Evolutionary conservation across 2,888 invertebrate species (phyloP), one percentile per base, ranked within the genome.

Genomic region (Dione vanillae): DNA sequence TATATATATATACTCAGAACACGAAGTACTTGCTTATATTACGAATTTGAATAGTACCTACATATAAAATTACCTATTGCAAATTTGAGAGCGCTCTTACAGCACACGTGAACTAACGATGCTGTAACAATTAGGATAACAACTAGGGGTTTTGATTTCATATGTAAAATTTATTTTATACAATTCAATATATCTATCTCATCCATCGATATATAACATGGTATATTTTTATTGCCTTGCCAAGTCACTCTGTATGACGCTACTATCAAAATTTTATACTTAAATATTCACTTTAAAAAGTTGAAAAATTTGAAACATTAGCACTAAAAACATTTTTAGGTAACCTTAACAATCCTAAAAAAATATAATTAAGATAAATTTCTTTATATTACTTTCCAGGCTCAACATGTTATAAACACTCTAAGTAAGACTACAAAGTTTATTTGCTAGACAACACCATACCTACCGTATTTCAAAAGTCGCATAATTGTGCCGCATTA

Each of bases 401-500:
- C 20, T 19, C 5, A 14, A 3, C 19, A 19, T 49, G 19, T 19
- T 64, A 51, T 49, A 14, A 51, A 51, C 19, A 19, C 37, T 14
- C 19, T 19, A 47, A 64, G 45, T 41, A 61, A 41, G 19, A 19
- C 49, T 40, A 51, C 47, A 64, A 51, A 64, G 12, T 47, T 59
- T 65, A 66, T 59, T 54, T 61, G 43, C 37, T 43, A 70, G 72
- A 67, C 65, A 64, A 67, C 49, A 61, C 61, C 20, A 43, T 61
- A 59, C 64, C 65, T 61, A 59, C 64, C 65, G 67, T 72, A 70
- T 67, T 74, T 65, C 61, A 65, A 67, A 74, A 73, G 73, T 70
- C 70, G 67, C 72, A 72, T 74, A 72, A 74, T 74, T 72, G 72
- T 66, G 56, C 68, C 74, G 68, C 68, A 74, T 74, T 74, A 70